Percentiles rank a stretch among this genome's conserved stretches.
Conservation (phyloP, 2,113 vertebrate species). For the Caretta caretta region DNA sequence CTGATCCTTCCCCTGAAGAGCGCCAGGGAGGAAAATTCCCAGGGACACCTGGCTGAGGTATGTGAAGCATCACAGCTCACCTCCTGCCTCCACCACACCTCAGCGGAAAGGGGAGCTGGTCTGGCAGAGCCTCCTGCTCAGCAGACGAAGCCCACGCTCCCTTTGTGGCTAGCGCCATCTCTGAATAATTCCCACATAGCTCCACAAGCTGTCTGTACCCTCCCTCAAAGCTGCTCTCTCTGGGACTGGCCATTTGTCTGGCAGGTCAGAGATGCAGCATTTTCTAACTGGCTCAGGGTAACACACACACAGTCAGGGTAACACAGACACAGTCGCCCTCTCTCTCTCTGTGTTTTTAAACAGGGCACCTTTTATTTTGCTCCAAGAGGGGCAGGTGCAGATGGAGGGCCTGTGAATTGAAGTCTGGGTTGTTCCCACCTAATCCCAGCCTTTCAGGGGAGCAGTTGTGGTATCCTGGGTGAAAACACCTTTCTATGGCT, state of each 20-base stretch:
- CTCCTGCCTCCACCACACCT: no score
- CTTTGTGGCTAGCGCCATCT: neutral
- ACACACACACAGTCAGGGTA: neutral
- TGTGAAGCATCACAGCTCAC: no score
- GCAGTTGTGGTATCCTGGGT: neutral
- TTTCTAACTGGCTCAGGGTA: neutral
- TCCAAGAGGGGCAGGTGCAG: neutral
- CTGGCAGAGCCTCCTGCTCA: no score
- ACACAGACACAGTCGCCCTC: neutral
- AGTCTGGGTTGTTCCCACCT: neutral
- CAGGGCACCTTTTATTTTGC: neutral
- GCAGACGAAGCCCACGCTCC: neutral
- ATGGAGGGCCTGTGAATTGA: neutral
- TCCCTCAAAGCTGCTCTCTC: neutral
- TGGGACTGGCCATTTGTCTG: neutral
- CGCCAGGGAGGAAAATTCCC: neutral
- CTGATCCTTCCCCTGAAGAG: neutral
- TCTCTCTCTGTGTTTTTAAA: neutral
- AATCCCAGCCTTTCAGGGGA: neutral
- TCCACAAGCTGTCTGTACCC: neutral
- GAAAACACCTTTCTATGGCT: neutral
- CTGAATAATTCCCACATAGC: neutral
- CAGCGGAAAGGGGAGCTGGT: no score
- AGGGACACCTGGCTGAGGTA: neutral
- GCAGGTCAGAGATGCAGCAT: neutral